Evolutionary conservation across 2,113 vertebrate genomes (phyloP).

Genomic region (Thermophis baileyi): DNA sequence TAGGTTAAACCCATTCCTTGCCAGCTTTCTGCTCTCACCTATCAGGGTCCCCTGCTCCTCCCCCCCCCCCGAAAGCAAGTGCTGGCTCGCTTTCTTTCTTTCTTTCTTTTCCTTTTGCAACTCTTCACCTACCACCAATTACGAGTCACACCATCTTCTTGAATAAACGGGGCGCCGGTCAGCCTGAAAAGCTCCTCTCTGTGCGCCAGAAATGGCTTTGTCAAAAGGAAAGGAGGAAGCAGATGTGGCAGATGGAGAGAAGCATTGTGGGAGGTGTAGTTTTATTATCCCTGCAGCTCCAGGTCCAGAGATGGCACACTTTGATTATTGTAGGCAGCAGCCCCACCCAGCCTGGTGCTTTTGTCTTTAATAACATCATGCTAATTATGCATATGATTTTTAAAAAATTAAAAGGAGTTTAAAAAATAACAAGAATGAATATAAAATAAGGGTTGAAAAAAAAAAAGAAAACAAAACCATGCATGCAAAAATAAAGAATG

Average conservation of each 20-base stretch:
- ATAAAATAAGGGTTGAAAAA: too few species aligned
- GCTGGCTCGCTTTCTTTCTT: background rate
- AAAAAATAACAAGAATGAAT: background rate
- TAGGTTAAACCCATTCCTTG: background rate
- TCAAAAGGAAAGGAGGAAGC: background rate
- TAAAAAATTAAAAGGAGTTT: background rate
- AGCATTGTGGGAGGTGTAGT: conserved; percentile 23
- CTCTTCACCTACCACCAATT: background rate
- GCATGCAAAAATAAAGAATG: too few species aligned
- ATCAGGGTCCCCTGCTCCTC: too few species aligned
- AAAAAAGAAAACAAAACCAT: too few species aligned
- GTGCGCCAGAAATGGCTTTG: background rate
- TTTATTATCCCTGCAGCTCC: background rate
- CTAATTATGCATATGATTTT: background rate
- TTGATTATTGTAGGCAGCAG: background rate
- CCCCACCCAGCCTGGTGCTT: background rate
- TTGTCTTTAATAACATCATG: background rate
- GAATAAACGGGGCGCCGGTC: background rate
- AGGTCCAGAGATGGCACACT: background rate
- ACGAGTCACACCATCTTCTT: conserved; percentile 11
- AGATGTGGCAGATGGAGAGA: background rate
- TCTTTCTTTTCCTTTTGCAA: background rate
- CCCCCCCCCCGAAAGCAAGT: background rate
- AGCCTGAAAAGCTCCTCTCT: background rate
- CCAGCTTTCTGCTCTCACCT: background rate